Base-by-base conservation (phyloP, 2,113 vertebrate species). In the Siniperca knerii region DNA sequence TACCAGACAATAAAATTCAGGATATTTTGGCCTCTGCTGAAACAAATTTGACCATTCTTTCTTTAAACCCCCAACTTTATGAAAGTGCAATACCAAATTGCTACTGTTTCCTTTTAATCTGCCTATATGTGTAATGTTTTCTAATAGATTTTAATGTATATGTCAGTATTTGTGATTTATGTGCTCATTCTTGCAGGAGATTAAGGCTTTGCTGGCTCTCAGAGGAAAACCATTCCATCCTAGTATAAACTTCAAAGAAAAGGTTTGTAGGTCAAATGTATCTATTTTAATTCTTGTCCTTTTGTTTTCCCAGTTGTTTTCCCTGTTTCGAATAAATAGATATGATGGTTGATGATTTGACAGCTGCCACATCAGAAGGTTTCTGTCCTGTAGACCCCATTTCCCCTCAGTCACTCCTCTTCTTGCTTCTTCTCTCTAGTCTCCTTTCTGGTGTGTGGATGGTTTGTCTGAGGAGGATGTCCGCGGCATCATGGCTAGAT, bases 391-490 rank as follows among this genome's bases (percentile, higher is more conserved):
- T 71, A 21, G 72, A 48, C 21, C 10, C 0, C 12, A 4, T 21
- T 20, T 46, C 0, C 35, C 0, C 1, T 25, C 18, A 65, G 2
- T 83, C 50, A 64, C 62, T 72, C 0, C 55, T 62, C 23, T 16
- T 73, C 4, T n/a, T 23, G 4, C 67, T 16, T 74, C 25, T 67
- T 81, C 60, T 75, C 23, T 66, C 54, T 89, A 99, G 98, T 97
- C 97, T 93, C 98, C 98, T 0, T 99, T 99, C 93, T 99, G 97
- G 97, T 96, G 97, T 90, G 96, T 99, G 73, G 93, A 58, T 77
- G 96, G 97, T 88, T 95, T 97, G 76, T 97, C 95, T 15, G 98
- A 99, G 93, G 97, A 97, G 8, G 96, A 98, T 92, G 96, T 98
- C 78, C 93, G 91, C 58, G 93, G 95, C 54, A 89, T 99, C 65